A percentile compares a stretch with the other conserved stretches of the same genome.
These are phyloP conservation scores for Loriculus beryllinus DNA, from an alignment of 2,797 vertebrate species.

Conservation along the genomic window DNA sequence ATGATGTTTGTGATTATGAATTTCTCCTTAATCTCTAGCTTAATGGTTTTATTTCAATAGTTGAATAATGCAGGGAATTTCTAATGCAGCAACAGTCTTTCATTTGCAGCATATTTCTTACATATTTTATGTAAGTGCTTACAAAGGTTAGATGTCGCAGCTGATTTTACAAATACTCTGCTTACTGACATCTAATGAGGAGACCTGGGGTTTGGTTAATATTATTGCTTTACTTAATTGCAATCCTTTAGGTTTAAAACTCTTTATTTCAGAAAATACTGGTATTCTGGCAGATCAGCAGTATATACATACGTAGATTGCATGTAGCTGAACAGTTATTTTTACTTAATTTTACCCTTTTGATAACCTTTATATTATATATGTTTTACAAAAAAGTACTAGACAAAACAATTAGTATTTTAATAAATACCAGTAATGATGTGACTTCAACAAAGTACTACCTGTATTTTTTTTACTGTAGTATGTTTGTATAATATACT, in stretches of 20 bases:
- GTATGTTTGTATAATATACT: not conserved
- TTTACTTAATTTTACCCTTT: not conserved
- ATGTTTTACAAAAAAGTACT: not conserved
- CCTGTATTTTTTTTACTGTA: not conserved
- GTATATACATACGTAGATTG: not conserved
- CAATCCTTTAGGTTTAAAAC: not conserved
- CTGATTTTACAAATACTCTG: not conserved
- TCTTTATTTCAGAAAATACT: not conserved
- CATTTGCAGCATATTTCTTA: not conserved
- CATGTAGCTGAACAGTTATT: not conserved
- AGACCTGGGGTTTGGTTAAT: not conserved
- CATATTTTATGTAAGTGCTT: not conserved
- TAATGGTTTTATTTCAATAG: not conserved
- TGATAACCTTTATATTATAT: not conserved
- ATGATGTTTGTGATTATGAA: not conserved
- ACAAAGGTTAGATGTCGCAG: not conserved
- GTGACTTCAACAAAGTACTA: not conserved
- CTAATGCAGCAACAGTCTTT: not conserved
- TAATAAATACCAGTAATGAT: not conserved
- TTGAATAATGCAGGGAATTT: not conserved
- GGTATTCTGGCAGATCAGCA: not conserved
- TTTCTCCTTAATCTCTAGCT: not conserved
- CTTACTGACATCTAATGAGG: not conserved
- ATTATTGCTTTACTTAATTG: not conserved
- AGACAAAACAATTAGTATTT: not conserved